Conservation (phyloP, 2,888 invertebrate species). For the Mythimna loreyi region DNA sequence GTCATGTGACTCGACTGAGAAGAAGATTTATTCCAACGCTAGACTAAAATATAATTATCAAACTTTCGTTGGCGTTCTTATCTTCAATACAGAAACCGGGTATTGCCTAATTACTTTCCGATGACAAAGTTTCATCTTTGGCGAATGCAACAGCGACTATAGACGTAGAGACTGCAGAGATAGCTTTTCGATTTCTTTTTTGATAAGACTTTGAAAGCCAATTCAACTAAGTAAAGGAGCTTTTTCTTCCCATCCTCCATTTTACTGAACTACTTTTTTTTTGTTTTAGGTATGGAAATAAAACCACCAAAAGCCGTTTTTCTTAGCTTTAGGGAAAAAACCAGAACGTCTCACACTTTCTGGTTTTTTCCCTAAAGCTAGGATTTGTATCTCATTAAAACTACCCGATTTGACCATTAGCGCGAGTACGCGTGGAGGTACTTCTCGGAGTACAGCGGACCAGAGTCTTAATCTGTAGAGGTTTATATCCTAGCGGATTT, state of each 20-base stretch:
- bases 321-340: too few species aligned
- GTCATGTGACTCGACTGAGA: too few species aligned
- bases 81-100: background rate
- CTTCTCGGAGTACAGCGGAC: too few species aligned
- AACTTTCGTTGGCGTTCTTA: background rate
- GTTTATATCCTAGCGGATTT: too few species aligned
- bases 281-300: background rate
- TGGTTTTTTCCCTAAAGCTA: too few species aligned
- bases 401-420: too few species aligned
- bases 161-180: background rate
- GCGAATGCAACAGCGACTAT: background rate
- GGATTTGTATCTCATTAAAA: too few species aligned
- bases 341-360: too few species aligned
- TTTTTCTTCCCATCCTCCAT: background rate
- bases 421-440: too few species aligned
- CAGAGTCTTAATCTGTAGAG: too few species aligned
- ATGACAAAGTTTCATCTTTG: background rate
- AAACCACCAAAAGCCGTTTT: too few species aligned
- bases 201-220: background rate
- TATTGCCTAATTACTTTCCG: slow-evolving; percentile 1
- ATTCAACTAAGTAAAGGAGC: background rate
- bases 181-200: background rate
- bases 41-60: background rate
- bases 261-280: background rate
- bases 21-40: background rate